Percentiles rank a stretch among this genome's conserved stretches.
These are phyloP conservation scores for Columba livia DNA, from an alignment of 2,113 vertebrate species.

Conservation along the genomic window DNA sequence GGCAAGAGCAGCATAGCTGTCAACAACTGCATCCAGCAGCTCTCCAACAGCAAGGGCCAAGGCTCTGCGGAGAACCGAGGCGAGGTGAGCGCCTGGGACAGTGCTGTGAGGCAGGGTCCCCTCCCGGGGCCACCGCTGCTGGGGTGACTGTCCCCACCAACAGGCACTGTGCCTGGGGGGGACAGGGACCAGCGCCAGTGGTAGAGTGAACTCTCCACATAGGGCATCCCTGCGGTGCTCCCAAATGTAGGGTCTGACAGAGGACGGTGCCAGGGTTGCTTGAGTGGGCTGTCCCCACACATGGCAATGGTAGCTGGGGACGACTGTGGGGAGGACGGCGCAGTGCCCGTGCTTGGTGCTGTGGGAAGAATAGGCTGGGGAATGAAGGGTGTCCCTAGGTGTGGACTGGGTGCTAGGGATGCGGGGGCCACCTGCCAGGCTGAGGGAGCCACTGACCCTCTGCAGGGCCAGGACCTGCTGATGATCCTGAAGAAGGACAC, in stretches of 20 bases:
- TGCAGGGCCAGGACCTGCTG: conserved; percentile 91
- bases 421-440: neutral
- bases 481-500: conserved; percentile 96
- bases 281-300: neutral
- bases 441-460: neutral
- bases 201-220: neutral
- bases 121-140: neutral
- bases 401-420: neutral
- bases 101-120: neutral
- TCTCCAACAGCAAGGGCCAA: conserved; percentile 85
- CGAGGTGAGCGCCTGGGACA: conserved; percentile 79
- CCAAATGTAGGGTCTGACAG: neutral
- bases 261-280: neutral
- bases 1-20: conserved; percentile 94
- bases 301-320: neutral
- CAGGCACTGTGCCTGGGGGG: fast-evolving
- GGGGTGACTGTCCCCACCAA: neutral
- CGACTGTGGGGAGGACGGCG: no score
- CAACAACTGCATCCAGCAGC: conserved; percentile 97
- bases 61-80: conserved; percentile 78
- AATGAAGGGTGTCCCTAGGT: neutral
- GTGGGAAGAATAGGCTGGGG: neutral
- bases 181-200: neutral
- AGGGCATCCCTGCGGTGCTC: fast-evolving
- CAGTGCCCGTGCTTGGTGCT: fast-evolving